Base-by-base conservation (phyloP, 2,113 vertebrate species). In the Helogale parvula region DNA sequence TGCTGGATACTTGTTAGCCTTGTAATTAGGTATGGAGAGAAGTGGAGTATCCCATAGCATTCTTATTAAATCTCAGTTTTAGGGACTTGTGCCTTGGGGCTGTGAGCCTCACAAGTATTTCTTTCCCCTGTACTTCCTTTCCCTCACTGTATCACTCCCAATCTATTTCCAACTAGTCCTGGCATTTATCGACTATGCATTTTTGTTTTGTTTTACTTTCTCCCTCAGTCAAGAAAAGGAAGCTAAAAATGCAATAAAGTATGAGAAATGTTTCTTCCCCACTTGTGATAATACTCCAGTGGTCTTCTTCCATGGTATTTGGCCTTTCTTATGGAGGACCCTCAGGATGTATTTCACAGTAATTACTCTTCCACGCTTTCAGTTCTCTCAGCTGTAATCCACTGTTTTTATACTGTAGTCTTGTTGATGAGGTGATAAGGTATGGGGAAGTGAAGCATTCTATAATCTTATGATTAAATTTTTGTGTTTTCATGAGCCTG, bases 381-480 rank as follows among this genome's bases (percentile, higher is more conserved):
- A 31, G 19, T 27, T 95, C 65, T 90, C n/a, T 84, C 14, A 47
- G 72, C 16, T 66, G 47, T 33, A 85, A 66, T 31, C 77, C 50
- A 92, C 23, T 85, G 13, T 79, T 54, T 71, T 41, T 79, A 25
- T 33, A 71, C 29, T n/a, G n/a, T 4, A 63, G 15, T 68, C 29
- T 38, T 90, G 8, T 85, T 86, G 35, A 23, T 35, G 14, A 57
- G 7, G 31, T 63, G 72, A 72, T 81, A 82, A 69, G 8, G 16
- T 33, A 45, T 57, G 25, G 5, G 25, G 12, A 93, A 81, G 41
- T 50, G 60, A 88, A 89, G 17, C 38, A 84, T 71, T 93, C 52
- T 85, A 38, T 66, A 80, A 85, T 85, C n/a, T 72, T 66, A 72
- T 84, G 83, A 35, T 69, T 65, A 93, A 72, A 77, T 94, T n/a